phyloP scores from a whole-genome alignment of 2,888 invertebrate species.

The Drosophila merina region DNA sequence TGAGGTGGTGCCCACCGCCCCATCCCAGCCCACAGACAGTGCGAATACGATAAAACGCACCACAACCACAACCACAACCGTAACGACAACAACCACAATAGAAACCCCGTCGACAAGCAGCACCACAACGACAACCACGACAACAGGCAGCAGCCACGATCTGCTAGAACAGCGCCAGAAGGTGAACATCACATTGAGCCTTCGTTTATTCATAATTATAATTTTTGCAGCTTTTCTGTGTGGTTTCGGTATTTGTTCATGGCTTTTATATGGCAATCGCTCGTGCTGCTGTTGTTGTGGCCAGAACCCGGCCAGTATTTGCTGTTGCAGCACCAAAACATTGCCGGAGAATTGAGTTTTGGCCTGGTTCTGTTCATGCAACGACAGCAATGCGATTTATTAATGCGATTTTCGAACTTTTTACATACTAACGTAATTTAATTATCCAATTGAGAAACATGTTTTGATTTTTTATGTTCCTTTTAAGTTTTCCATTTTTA shows the following conservation, averaged over 20 bases:
- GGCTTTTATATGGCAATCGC: slow-evolving; percentile 81
- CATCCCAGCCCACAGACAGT: slow-evolving; percentile 40
- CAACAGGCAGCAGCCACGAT: slow-evolving; percentile 50
- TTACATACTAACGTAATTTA: slow-evolving; percentile 31
- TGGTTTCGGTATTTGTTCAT: slow-evolving; percentile 84
- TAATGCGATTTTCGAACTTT: slow-evolving; percentile 23
- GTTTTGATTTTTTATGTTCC: slow-evolving; percentile 35
- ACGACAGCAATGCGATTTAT: slow-evolving; percentile 29
- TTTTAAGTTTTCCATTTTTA: slow-evolving; percentile 41
- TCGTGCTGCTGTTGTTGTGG: slow-evolving; percentile 62
- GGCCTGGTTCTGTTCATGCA: slow-evolving; percentile 26
- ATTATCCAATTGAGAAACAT: slow-evolving; percentile 6
- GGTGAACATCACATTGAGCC: slow-evolving; percentile 84
- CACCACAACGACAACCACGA: slow-evolving; percentile 59
- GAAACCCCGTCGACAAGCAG: slow-evolving; percentile 63
- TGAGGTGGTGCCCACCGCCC: slow-evolving; percentile 52
- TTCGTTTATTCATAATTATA: slow-evolving; percentile 82
- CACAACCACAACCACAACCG: slow-evolving; percentile 78
- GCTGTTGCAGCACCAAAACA: slow-evolving; percentile 43
- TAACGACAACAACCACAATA: slow-evolving; percentile 76
- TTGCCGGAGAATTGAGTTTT: slow-evolving; percentile 21
- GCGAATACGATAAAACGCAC: slow-evolving; percentile 66
- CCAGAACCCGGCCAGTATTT: slow-evolving; percentile 40
- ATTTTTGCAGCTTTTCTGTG: slow-evolving; percentile 83
- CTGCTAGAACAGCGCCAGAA: slow-evolving; percentile 79